Evolutionary conservation across 2,888 invertebrate species (phyloP).

Genomic region (Drosophila cognata): DNA sequence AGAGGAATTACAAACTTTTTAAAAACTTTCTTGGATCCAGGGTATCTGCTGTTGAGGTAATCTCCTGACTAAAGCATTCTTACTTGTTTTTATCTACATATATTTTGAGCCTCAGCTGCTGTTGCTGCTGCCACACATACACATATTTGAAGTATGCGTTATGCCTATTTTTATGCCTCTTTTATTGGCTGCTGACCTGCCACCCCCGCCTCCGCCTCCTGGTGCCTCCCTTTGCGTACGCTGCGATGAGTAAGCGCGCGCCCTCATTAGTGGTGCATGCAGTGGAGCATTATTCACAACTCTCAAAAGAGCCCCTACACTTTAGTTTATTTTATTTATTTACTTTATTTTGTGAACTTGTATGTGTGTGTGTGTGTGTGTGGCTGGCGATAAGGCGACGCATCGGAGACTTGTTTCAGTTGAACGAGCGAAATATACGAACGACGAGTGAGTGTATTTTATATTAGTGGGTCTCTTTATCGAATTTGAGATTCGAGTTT

Average conservation of each 20-base stretch:
- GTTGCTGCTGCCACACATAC: slow-evolving; percentile 7
- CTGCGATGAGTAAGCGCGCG: slow-evolving; percentile 50
- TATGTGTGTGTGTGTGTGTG: background rate
- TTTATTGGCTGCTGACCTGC: slow-evolving; percentile 53
- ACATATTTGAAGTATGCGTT: slow-evolving; percentile 62
- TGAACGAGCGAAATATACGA: slow-evolving; percentile 6
- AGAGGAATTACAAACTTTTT: background rate
- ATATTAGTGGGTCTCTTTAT: slow-evolving; percentile 8
- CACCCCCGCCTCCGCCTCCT: background rate
- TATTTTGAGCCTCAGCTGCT: slow-evolving; percentile 29
- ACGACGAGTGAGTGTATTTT: slow-evolving; percentile 4
- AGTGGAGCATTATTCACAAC: slow-evolving; percentile 55
- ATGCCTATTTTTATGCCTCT: slow-evolving; percentile 62
- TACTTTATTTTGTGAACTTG: background rate
- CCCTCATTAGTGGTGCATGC: slow-evolving; percentile 48
- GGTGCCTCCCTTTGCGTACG: background rate
- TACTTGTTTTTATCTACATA: slow-evolving; percentile 42
- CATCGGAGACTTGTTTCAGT: slow-evolving; percentile 34
- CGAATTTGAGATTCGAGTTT: slow-evolving; percentile 22
- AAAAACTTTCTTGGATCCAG: background rate
- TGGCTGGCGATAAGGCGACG: slow-evolving; percentile 43
- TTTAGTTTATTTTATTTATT: slow-evolving; percentile 2
- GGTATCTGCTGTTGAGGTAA: background rate
- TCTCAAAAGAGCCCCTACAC: slow-evolving; percentile 50
- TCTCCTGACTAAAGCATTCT: background rate